These are phyloP conservation scores for Eilema depressum DNA, from an alignment of 2,888 invertebrate species.

Conservation along the genomic window DNA sequence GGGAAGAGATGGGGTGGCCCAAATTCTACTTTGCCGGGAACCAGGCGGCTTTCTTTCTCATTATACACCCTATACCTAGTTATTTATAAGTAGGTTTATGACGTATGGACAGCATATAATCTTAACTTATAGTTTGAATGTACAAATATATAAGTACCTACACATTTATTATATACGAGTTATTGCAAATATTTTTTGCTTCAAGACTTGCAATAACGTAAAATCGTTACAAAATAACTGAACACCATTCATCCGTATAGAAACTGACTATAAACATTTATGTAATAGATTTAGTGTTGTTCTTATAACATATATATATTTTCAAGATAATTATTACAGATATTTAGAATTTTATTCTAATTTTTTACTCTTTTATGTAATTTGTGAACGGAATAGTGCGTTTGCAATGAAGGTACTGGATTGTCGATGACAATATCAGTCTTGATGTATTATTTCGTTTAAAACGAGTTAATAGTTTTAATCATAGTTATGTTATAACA, in stretches of 20 bases:
- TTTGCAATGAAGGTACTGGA: background rate
- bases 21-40: no score
- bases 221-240: constrained; percentile 19
- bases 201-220: constrained; percentile 11
- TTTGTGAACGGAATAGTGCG: background rate
- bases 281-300: constrained; percentile 36
- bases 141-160: background rate
- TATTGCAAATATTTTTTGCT: constrained; percentile 7
- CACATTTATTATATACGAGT: background rate
- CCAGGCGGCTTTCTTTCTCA: no score
- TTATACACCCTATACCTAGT: background rate
- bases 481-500: no score
- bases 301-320: constrained; percentile 34
- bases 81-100: no score
- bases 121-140: background rate
- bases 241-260: constrained; percentile 45
- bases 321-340: constrained; percentile 13
- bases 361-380: background rate
- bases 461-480: background rate
- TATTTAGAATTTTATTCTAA: constrained; percentile 11
- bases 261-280: constrained; percentile 38
- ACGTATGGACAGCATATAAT: background rate
- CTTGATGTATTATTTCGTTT: background rate
- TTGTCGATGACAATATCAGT: background rate
- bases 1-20: no score